These are phyloP conservation scores for Saccostrea cuccullata DNA, from an alignment of 1,140 invertebrate species.

Conservation along the genomic window DNA sequence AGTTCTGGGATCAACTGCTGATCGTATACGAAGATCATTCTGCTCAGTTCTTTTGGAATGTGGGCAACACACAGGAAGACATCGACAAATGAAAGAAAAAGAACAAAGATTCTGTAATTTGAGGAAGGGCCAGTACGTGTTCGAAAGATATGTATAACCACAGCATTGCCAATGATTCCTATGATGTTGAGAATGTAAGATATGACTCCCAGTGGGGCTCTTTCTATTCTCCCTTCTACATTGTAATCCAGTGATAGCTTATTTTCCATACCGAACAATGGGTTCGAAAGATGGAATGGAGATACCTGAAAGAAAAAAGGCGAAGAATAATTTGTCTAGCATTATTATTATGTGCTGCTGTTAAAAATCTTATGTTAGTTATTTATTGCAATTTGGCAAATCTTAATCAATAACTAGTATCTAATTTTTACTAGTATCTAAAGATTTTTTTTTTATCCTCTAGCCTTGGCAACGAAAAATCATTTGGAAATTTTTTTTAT, in stretches of 20 bases:
- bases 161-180: neutral
- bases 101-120: neutral
- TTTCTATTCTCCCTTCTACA: neutral
- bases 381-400: no score
- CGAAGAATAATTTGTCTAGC: no score
- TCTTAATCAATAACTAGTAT: no score
- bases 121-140: neutral
- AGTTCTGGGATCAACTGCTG: neutral
- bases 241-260: neutral
- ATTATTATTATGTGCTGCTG: no score
- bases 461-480: no score
- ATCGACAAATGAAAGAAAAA: neutral
- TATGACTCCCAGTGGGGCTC: neutral
- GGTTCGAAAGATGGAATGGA: no score
- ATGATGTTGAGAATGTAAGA: neutral
- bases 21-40: neutral
- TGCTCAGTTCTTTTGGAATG: neutral
- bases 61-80: neutral
- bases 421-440: no score
- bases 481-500: no score
- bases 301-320: no score
- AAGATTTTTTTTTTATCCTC: no score
- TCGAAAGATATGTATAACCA: neutral
- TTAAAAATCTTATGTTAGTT: no score
- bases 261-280: neutral